phyloP scores from a whole-genome alignment of 2,888 invertebrate species.

The Troides oblongomaculatus region DNA sequence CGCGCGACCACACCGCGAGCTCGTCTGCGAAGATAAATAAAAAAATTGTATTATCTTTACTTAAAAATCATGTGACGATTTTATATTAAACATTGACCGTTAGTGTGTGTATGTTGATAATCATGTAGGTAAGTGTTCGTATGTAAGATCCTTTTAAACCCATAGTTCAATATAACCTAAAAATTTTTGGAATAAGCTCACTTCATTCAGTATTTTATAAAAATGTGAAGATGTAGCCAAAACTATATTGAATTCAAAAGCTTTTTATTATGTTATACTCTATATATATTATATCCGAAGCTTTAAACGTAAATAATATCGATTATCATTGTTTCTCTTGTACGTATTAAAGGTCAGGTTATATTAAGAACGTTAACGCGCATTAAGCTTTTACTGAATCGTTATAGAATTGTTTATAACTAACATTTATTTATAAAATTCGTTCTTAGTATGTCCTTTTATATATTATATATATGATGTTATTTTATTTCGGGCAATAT shows the following conservation, averaged over 20 bases:
- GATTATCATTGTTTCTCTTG: background rate
- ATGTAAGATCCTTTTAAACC: background rate
- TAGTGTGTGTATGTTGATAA: conserved; percentile 3
- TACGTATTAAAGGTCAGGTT: conserved; percentile 4
- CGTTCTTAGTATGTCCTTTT: too few species aligned
- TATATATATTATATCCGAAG: too few species aligned
- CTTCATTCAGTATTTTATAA: too few species aligned
- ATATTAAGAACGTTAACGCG: background rate
- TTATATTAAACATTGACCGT: background rate
- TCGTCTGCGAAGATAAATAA: conserved; percentile 23
- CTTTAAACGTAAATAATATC: background rate
- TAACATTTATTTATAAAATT: too few species aligned
- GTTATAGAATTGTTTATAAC: too few species aligned
- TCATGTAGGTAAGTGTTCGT: conserved; percentile 20
- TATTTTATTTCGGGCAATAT: too few species aligned
- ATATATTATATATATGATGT: too few species aligned
- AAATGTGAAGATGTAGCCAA: too few species aligned
- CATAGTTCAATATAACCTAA: conserved; percentile 21
- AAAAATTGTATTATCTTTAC: conserved; percentile 3
- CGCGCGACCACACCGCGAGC: conserved; percentile 25
- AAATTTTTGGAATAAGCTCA: background rate
- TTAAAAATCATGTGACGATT: conserved; percentile 2
- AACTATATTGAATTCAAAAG: too few species aligned
- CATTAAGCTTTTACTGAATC: too few species aligned
- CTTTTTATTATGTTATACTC: too few species aligned